phyloP scores from a whole-genome alignment of 2,888 invertebrate genomes.

The Synergus japonicus region DNA sequence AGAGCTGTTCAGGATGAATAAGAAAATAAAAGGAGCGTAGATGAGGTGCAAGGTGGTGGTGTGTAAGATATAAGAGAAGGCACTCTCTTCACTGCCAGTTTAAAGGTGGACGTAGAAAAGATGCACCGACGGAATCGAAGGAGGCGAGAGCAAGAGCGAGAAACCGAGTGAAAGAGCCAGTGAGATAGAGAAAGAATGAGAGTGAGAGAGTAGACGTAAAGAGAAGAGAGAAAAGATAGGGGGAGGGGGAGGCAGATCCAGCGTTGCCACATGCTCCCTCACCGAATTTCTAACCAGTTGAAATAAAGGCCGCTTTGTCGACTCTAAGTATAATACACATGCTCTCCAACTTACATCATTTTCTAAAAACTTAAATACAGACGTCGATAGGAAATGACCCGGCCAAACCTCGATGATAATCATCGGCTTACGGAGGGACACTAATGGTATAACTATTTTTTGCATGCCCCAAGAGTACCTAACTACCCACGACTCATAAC shows the following conservation, averaged over 20 bases:
- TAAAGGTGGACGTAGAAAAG: slow-evolving; percentile 41
- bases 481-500: slow-evolving; percentile 34
- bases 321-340: slow-evolving; percentile 5
- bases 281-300: slow-evolving; percentile 37
- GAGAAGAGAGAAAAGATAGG: not conserved
- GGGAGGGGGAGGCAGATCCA: not conserved
- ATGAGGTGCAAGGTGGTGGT: slow-evolving; percentile 42
- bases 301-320: slow-evolving; percentile 40
- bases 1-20: slow-evolving; percentile 39
- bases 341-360: slow-evolving; percentile 17
- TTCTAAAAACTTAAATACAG: slow-evolving; percentile 40
- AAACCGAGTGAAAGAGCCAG: not conserved
- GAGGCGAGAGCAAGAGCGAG: slow-evolving; percentile 24
- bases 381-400: slow-evolving; percentile 33
- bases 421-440: slow-evolving; percentile 36
- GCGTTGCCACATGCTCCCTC: slow-evolving; percentile 38
- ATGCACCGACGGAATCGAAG: slow-evolving; percentile 39
- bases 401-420: slow-evolving; percentile 26
- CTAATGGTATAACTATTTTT: slow-evolving; percentile 27
- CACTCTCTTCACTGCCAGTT: slow-evolving; percentile 35
- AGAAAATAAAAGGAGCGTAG: slow-evolving; percentile 40
- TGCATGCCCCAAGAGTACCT: slow-evolving; percentile 32
- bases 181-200: not conserved
- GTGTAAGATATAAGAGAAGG: slow-evolving; percentile 35
- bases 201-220: slow-evolving; percentile 1